phyloP scores from a whole-genome alignment of 2,797 vertebrate species.

The Clarias pachynema region DNA sequence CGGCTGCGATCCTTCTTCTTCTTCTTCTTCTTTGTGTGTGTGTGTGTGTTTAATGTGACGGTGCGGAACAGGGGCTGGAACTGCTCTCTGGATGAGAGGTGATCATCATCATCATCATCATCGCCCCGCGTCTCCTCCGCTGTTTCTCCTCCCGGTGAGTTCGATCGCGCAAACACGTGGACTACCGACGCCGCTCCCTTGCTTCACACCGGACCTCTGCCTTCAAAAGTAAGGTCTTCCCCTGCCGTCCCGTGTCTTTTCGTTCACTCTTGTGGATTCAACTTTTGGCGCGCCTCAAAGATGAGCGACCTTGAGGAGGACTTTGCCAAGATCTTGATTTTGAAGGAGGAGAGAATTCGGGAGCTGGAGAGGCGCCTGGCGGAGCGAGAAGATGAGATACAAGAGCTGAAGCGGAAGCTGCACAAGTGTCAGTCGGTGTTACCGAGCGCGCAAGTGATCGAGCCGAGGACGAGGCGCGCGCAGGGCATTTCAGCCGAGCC shows the following conservation, averaged over 20 bases:
- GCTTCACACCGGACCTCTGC: background rate
- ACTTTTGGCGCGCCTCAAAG: slow-evolving; percentile 55
- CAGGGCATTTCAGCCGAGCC: slow-evolving; percentile 89
- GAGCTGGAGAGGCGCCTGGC: slow-evolving; percentile 82
- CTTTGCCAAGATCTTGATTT: slow-evolving; percentile 82
- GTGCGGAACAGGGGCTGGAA: slow-evolving; percentile 68
- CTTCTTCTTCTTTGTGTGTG: background rate
- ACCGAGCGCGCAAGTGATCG: slow-evolving; percentile 80
- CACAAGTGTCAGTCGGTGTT: slow-evolving; percentile 90
- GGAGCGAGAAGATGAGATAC: slow-evolving; percentile 85
- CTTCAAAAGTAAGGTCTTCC: background rate
- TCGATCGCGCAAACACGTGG: slow-evolving; percentile 66
- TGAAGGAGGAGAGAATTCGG: slow-evolving; percentile 84
- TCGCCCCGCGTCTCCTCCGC: background rate
- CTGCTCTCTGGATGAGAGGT: slow-evolving; percentile 76
- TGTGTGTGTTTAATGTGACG: slow-evolving; percentile 21
- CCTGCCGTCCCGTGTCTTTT: background rate
- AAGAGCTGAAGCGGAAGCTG: slow-evolving; percentile 82
- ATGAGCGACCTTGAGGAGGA: slow-evolving; percentile 87
- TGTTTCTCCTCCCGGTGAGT: slow-evolving; percentile 6
- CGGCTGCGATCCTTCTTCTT: background rate
- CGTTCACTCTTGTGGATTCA: slow-evolving; percentile 26
- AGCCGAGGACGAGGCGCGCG: slow-evolving; percentile 84
- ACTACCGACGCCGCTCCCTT: slow-evolving; percentile 3
- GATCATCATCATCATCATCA: slow-evolving; percentile 27